Evolutionary conservation across 2,797 vertebrate species (phyloP), one percentile per base, ranked within the genome.

Genomic region (Scolopax rusticola): DNA sequence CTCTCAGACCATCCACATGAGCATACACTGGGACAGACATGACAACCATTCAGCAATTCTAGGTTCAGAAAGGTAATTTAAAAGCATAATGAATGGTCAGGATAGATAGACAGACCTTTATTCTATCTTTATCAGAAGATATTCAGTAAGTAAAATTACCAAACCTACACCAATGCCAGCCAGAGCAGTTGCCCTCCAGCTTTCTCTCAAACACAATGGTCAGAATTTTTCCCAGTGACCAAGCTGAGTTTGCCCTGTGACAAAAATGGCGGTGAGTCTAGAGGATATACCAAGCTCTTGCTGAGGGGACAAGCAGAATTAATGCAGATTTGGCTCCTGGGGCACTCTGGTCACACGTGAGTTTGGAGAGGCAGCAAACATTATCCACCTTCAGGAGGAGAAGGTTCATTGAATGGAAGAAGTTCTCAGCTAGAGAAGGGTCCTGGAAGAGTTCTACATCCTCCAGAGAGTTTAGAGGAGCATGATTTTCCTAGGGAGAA

Each of bases 211-310:
- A 67, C 0, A 0, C 20, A 48, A 8, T 38, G 25, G n/a, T 38
- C 56, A 90, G 43, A 36, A 27, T 68, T 97, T 63, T 93, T 88
- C 67, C 92, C 86, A 63, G 32, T 20, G 77, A 83, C 86, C 9
- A 79, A 95, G 70, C 38, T 65, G 40, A 64, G 45, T 45, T 38
- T 56, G 57, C 60, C 93, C 87, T 78, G 45, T 86, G 94, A 65
- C 70, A 88, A 96, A 90, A 40, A 78, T 82, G 57, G 11, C 95
- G 91, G 76, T 82, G 82, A 92, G 40, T 78, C 73, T 28, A 50
- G 50, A 96, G 18, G 18, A 15, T 10, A 54, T 92, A 82, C 78
- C 90, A 91, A 93, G 61, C 27, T 86, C 81, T 95, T 40, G 24
- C 78, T 90, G 36, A 54, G 9, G 20, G 36, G 50, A 13, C 23